Evolutionary conservation across 2,113 vertebrate genomes (phyloP), one percentile per base, ranked within the genome.

Genomic region (Echinops telfairi): DNA sequence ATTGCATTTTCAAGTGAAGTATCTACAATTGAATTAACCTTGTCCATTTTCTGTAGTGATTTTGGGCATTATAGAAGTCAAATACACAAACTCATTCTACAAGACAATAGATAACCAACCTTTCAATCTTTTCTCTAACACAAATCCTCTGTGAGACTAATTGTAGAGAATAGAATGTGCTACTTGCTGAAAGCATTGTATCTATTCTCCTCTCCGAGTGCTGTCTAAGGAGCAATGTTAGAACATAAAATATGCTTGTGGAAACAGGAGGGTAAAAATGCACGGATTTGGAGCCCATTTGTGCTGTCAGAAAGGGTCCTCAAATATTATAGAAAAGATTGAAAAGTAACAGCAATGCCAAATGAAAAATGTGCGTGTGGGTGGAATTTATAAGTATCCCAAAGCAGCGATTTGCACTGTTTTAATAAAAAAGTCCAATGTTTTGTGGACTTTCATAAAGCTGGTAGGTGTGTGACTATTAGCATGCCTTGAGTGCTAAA

Each of bases 21-120:
- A 62, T 90, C 79, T 95, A 62, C 53, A 23, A 53, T 90, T 71
- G 77, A 90, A 88, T n/a, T 91, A 83, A 89, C 85, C 78, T 93
- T 81, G 83, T 71, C 66, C 53, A 36, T 83, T 82, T 76, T 92
- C 70, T 73, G 15, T 47, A 70, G 64, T 90, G 78, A 36, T 84
- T 89, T 73, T 27, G 71, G 22, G 36, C 79, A 40, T 70, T 86
- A 33, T 36, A 57, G 85, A 89, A 90, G 70, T 75, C 43, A 47
- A 79, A 75, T 36, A 81, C 25, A 90, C 76, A 88, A 64, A 66
- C 22, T 53, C 83, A 75, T 84, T 14, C 16, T 43, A n/a, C 31
- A 38, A 92, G 64, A 93, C 64, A 92, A 57, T 36, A 92, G 73
- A 47, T 66, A 22, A 87, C 25, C 77, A 22, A 84, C 25, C 77